Base-by-base conservation (phyloP, 1,140 invertebrate genomes). In the Rhagoletis zephyria region DNA sequence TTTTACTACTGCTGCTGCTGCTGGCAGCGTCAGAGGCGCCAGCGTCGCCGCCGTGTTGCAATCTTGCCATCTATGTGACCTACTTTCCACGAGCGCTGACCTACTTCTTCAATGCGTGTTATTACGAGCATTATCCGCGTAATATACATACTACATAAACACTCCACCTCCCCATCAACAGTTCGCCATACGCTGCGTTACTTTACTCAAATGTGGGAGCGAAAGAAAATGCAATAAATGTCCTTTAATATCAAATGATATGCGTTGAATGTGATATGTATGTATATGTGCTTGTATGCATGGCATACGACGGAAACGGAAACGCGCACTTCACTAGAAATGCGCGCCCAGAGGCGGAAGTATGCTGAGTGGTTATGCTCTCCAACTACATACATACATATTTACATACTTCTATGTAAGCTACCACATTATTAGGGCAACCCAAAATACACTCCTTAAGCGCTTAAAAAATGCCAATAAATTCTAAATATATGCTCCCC, bases 211-310 rank as follows among this genome's bases (percentile, higher is more conserved):
- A 30, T 30, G 30, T 30, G 48, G 3, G n/a, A 30, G 16, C n/a
- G 48, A 81, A 81, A 81, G 48, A 19, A 81, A 81, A 81, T 81
- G 74, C 48, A 81, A 81, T 81, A 81, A 56, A 81, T 81, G 74
- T 81, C 74, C 74, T 81, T 81, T 19, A 81, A 81, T 81, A 81
- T 81, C 74, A 81, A 81, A 81, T 81, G 74, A 81, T 30, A 81
- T 81, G 48, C 16, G 45, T 56, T 56, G 6, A 3, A 9, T 9
- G 2, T 9, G 48, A 5, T 77, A 6, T 81, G 48, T 19, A 42
- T 56, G n/a, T 19, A 51, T 3, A 48, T 81, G 48, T 81, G 6
- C 5, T 7, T 59, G 48, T 81, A 48, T 81, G 74, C 19, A 56
- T 56, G 51, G 19, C 14, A 74, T 9, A n/a, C 48, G 42, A 51